Conservation (phyloP, 53 echinoderm and acorn worm genomes). For the Patiria pectinifera region DNA sequence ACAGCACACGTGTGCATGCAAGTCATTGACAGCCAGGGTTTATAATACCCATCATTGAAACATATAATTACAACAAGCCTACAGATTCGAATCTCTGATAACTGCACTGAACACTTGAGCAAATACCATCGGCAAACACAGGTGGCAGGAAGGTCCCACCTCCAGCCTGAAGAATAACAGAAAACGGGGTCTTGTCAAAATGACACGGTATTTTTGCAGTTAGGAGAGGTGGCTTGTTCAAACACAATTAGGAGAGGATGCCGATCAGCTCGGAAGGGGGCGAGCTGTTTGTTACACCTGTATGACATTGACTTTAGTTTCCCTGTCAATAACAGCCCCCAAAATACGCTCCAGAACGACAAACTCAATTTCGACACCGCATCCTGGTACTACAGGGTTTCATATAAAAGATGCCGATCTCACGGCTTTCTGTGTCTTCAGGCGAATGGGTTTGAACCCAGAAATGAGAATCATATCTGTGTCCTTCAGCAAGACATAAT, state of each 20-base stretch:
- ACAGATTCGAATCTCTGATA: constrained; percentile 41
- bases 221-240: constrained; percentile 34
- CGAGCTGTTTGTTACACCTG: constrained; percentile 1
- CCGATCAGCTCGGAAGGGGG: constrained; percentile 15
- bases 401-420: no score
- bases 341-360: neutral
- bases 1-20: constrained; percentile 15
- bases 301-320: neutral
- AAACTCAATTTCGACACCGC: neutral
- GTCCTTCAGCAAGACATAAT: no score
- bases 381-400: neutral
- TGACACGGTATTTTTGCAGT: constrained; percentile 37
- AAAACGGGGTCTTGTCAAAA: constrained; percentile 3
- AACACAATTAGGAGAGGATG: constrained; percentile 52
- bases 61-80: constrained; percentile 40
- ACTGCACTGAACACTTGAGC: constrained; percentile 30
- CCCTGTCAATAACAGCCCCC: neutral
- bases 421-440: no score
- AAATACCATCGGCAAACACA: constrained; percentile 53
- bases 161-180: neutral
- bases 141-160: constrained; percentile 29
- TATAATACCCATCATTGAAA: constrained; percentile 25
- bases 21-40: neutral
- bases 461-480: no score
- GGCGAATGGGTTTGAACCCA: no score